A percentile compares a stretch with the other conserved stretches of the same genome.
Evolutionary conservation across 2,113 vertebrate genomes (phyloP).

Genomic region (Parus major): DNA sequence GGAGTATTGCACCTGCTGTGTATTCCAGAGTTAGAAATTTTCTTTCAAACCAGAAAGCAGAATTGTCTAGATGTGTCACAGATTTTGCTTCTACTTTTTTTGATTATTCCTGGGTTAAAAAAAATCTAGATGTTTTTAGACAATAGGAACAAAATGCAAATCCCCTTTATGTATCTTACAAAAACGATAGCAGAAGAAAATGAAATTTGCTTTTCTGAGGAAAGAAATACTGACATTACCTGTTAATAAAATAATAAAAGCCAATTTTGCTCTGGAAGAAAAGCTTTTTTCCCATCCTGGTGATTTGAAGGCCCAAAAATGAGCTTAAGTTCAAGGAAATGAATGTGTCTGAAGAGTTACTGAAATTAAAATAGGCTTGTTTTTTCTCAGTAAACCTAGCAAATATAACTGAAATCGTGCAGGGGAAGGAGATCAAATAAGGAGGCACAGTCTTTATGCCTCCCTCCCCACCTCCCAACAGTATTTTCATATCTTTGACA

Average conservation of each 20-base stretch:
- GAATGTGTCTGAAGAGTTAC: background rate
- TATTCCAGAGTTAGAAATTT: background rate
- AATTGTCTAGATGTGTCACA: background rate
- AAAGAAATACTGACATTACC: background rate
- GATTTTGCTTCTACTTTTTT: background rate
- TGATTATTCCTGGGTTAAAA: background rate
- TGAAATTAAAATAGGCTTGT: background rate
- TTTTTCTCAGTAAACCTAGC: background rate
- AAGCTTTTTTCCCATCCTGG: background rate
- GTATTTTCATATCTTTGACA: background rate
- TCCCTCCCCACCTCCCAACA: rapidly evolving
- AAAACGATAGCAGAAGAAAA: background rate
- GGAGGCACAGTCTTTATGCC: background rate
- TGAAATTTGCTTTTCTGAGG: background rate
- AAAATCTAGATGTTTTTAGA: background rate
- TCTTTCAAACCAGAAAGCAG: background rate
- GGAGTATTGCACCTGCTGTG: background rate
- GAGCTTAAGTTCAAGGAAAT: background rate
- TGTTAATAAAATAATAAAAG: background rate
- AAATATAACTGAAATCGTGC: background rate
- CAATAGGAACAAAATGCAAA: background rate
- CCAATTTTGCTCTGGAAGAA: background rate
- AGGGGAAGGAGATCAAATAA: background rate
- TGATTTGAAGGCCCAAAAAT: background rate
- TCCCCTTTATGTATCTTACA: background rate